Conservation (phyloP, 1,140 invertebrate genomes). For the Anastatus disparis region DNA sequence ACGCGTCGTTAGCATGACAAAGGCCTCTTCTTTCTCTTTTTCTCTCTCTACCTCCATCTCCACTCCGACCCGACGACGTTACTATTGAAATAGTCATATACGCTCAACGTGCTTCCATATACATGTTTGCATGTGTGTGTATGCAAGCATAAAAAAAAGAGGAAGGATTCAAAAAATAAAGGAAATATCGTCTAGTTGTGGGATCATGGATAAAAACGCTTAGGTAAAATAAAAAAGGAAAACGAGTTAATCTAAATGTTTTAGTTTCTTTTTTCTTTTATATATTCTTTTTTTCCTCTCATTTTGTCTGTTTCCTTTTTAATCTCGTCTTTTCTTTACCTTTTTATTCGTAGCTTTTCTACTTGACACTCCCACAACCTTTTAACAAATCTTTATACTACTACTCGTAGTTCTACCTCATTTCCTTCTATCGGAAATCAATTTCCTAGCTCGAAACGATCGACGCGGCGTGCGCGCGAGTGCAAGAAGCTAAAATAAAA, state of each 20-base stretch:
- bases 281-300: neutral
- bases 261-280: neutral
- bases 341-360: neutral
- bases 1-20: constrained; percentile 59
- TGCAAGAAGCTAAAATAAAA: too few relatives aligned
- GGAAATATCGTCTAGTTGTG: neutral
- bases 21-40: constrained; percentile 29
- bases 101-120: neutral
- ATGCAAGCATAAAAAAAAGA: neutral
- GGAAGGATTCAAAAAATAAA: neutral
- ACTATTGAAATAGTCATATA: constrained; percentile 48
- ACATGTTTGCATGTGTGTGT: neutral
- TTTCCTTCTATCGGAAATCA: constrained; percentile 35
- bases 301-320: neutral
- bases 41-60: neutral
- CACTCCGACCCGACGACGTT: constrained; percentile 37
- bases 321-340: neutral
- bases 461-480: too few relatives aligned
- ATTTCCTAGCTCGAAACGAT: constrained; percentile 18
- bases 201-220: neutral
- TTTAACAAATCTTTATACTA: constrained; percentile 8
- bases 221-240: too few relatives aligned
- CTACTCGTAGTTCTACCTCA: constrained; percentile 11
- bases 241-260: constrained; percentile 5
- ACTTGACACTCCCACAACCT: neutral